Percentiles rank a stretch among this genome's conserved stretches.
Evolutionary conservation across 2,113 vertebrate species (phyloP).

Genomic region (Anolis carolinensis): DNA sequence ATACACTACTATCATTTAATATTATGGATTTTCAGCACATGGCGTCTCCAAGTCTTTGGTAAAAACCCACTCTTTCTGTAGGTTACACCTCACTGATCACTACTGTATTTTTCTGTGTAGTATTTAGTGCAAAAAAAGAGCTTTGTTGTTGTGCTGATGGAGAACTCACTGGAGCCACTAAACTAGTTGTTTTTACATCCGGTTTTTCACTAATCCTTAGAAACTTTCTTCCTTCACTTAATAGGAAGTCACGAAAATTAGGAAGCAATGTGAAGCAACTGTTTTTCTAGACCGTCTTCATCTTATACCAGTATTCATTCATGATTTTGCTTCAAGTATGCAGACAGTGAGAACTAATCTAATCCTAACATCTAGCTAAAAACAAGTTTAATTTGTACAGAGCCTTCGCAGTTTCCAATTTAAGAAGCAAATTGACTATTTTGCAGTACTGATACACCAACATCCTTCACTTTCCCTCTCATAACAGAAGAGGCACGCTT

Average conservation of each 20-base stretch:
- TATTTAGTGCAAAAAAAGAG: background rate
- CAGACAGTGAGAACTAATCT: slow-evolving; percentile 21
- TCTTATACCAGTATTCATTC: slow-evolving; percentile 34
- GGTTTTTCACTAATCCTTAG: slow-evolving; percentile 1
- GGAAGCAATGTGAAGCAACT: slow-evolving; percentile 5
- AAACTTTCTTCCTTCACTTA: slow-evolving; percentile 37
- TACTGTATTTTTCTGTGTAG: background rate
- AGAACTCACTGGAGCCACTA: slow-evolving; percentile 34
- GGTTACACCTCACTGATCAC: fast-evolving
- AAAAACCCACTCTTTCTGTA: background rate
- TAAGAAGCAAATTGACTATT: slow-evolving; percentile 41
- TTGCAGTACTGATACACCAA: slow-evolving; percentile 30
- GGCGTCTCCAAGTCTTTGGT: background rate
- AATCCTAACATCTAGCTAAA: slow-evolving; percentile 43
- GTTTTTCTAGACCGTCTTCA: slow-evolving; percentile 27
- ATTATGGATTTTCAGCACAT: too few species aligned
- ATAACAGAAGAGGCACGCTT: slow-evolving; percentile 29
- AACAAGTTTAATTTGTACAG: slow-evolving; percentile 32
- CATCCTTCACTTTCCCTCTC: slow-evolving; percentile 24
- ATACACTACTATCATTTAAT: too few species aligned
- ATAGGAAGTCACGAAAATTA: slow-evolving; percentile 24
- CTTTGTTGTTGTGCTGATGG: background rate
- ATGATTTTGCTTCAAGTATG: slow-evolving; percentile 38
- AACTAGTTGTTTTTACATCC: background rate
- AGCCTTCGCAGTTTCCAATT: slow-evolving; percentile 31